Percentiles rank a stretch among this genome's conserved stretches.
Conservation (phyloP, 1,140 invertebrate genomes). For the Pogonomyrmex californicus region DNA sequence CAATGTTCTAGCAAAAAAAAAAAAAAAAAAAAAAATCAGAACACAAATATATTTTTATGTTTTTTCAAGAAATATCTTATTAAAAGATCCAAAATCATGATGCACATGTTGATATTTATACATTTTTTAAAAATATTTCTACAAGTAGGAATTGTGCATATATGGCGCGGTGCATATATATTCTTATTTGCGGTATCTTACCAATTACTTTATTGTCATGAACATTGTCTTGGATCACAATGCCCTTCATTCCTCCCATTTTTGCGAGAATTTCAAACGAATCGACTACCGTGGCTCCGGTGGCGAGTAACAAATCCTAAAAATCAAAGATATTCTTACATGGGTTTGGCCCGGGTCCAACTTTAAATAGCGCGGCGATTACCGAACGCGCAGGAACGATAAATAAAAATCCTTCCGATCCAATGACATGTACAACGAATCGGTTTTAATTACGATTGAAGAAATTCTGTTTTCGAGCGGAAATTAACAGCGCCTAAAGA, state of each 20-base stretch:
- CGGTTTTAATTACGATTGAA: constrained; percentile 34
- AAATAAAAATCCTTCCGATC: constrained; percentile 57
- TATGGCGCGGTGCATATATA: not conserved
- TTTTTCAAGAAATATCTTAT: not conserved
- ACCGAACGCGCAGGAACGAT: not conserved
- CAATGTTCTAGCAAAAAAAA: constrained; percentile 64
- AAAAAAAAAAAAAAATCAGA: constrained; percentile 36
- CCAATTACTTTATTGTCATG: constrained; percentile 65
- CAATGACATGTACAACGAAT: not conserved
- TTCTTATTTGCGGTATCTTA: constrained; percentile 45
- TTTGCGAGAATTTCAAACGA: constrained; percentile 40
- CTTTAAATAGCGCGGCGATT: constrained; percentile 13
- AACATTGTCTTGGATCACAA: constrained; percentile 53
- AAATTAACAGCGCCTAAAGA: constrained; percentile 12
- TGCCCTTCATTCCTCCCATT: constrained; percentile 36
- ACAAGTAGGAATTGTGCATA: not conserved
- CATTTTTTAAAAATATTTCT: not conserved
- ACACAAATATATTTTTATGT: not conserved
- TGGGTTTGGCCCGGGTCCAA: constrained; percentile 56
- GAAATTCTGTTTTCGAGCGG: not conserved
- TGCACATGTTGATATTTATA: not conserved
- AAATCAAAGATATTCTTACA: constrained; percentile 54
- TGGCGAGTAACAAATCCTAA: constrained; percentile 67
- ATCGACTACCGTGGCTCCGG: constrained; percentile 63
- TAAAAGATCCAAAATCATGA: too few species aligned